A percentile compares a stretch with the other conserved stretches of the same genome.
Conservation (phyloP, 1,140 invertebrate genomes). For the Cydia fagiglandana region DNA sequence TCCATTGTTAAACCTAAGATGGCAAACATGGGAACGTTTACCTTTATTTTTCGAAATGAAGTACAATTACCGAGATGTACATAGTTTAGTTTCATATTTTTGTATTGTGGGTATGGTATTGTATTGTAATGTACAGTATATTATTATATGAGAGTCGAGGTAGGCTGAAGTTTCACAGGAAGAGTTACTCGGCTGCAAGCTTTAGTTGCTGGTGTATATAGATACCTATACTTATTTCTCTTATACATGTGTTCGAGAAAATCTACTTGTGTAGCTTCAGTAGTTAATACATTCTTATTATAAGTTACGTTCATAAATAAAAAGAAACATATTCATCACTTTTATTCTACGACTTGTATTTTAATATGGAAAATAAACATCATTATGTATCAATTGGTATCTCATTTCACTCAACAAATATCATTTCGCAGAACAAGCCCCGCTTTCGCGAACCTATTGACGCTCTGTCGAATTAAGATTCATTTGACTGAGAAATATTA, state of each 20-base stretch:
- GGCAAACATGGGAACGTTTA: neutral
- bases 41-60: slow-evolving; percentile 16
- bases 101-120: neutral
- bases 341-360: slow-evolving; percentile 43
- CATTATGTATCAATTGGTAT: slow-evolving; percentile 40
- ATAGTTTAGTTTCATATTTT: slow-evolving; percentile 33
- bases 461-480: slow-evolving; percentile 57
- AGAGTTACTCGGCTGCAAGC: neutral
- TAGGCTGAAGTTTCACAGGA: neutral
- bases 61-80: slow-evolving; percentile 28
- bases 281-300: slow-evolving; percentile 25
- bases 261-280: neutral
- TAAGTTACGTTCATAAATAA: slow-evolving; percentile 46
- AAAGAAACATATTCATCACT: slow-evolving; percentile 36
- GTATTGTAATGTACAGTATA: neutral
- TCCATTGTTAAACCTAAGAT: no score
- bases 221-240: neutral
- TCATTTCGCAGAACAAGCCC: slow-evolving; percentile 43
- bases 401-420: slow-evolving; percentile 36
- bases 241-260: neutral
- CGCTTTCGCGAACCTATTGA: slow-evolving; percentile 59
- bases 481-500: slow-evolving; percentile 51
- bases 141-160: neutral
- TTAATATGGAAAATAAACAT: slow-evolving; percentile 46
- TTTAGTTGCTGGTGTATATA: neutral